Conservation (phyloP, 2,888 invertebrate species). For the Drosophila pegasa region DNA sequence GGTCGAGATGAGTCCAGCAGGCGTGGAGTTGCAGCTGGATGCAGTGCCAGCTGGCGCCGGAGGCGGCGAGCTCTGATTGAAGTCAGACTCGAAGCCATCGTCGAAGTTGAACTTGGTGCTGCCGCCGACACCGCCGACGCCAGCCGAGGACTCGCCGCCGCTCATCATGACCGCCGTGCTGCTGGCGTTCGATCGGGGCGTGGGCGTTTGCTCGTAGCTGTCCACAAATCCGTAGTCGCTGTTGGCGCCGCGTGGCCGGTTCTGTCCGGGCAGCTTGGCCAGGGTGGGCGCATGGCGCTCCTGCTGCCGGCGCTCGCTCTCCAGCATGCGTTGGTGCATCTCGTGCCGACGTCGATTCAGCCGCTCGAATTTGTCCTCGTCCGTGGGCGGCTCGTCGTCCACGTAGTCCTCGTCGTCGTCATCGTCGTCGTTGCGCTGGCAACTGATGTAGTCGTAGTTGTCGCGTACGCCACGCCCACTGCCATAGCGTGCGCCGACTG, state of each 20-base stretch:
- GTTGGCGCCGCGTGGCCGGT: conserved; percentile 55
- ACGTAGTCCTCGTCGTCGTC: conserved; percentile 82
- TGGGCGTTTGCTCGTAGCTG: conserved; percentile 83
- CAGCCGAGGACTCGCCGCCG: conserved; percentile 69
- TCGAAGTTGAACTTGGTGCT: conserved; percentile 84
- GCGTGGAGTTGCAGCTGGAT: conserved; percentile 82
- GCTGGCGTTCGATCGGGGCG: conserved; percentile 81
- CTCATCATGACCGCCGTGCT: conserved; percentile 69
- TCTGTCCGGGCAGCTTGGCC: conserved; percentile 63
- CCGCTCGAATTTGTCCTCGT: conserved; percentile 84
- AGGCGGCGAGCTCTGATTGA: conserved; percentile 83
- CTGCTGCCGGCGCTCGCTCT: conserved; percentile 81
- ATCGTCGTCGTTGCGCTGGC: conserved; percentile 78
- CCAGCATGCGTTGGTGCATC: conserved; percentile 84
- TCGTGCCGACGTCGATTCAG: conserved; percentile 84
- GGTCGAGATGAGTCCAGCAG: conserved; percentile 67
- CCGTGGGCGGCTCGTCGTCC: conserved; percentile 82
- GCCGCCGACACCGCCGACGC: conserved; percentile 41
- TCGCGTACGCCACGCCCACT: conserved; percentile 69
- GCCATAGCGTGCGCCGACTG: conserved; percentile 41
- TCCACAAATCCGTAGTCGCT: conserved; percentile 80
- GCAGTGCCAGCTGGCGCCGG: conserved; percentile 78
- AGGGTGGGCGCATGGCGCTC: conserved; percentile 67
- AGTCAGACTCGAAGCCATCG: conserved; percentile 85
- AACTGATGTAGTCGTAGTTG: conserved; percentile 83